Evolutionary conservation across 2,113 vertebrate genomes (phyloP), one percentile per base, ranked within the genome.

Genomic region (Sigmodon hispidus): DNA sequence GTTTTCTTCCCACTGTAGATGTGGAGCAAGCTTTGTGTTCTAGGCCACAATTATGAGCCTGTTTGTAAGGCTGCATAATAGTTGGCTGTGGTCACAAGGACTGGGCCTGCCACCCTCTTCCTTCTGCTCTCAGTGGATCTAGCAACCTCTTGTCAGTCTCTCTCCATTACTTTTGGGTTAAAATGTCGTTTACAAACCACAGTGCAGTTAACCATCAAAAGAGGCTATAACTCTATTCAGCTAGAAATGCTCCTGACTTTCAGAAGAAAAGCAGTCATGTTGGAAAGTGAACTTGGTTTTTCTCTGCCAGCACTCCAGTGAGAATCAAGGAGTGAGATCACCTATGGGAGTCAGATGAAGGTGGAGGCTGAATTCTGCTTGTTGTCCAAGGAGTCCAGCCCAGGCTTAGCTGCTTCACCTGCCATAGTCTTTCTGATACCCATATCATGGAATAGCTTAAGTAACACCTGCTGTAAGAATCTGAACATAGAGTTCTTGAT

Each of bases 101-200:
- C 12, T 69, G 21, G 34, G 22, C 26, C 57, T 75, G 8, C n/a
- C 12, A n/a, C 3, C 40, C 8, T 16, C n/a, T 65, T 13, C 0
- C 3, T 57, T 75, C 10, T 21, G 3, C 36, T 50, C 36, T 16
- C 63, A 70, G 12, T 3, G 2, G 19, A 43, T 65, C 5, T 16
- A 17, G 36, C 19, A 50, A 36, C 36, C 11, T 34, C 19, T 11
- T 40, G 26, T 61, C 43, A 59, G 0, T 90, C 43, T 61, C 85
- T 75, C 43, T 84, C 15, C n/a, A 2, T 86, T 34, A 34, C 29
- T 22, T 91, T 31, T 3, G 2, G 34, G n/a, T 79, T 87, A 70
- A 43, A 40, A 61, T 57, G 29, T 21, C 40, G 13, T 31, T 48
- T 89, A 29, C 67, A 77, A 90, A 69, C 16, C 65, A 70, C 26